Evolutionary conservation across 2,797 vertebrate species (phyloP).

Genomic region (Alca torda): DNA sequence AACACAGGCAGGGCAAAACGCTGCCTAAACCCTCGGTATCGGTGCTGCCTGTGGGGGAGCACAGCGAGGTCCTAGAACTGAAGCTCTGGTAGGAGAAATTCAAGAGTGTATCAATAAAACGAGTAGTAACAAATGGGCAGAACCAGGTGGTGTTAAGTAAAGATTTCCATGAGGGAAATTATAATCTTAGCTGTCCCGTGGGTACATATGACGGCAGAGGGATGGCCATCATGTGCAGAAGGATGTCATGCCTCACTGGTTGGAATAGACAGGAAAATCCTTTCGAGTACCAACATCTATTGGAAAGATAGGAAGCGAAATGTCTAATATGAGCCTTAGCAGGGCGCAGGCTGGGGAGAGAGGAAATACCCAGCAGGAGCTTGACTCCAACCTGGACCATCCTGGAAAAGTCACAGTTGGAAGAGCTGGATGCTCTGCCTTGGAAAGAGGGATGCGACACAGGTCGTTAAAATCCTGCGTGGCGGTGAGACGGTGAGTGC

Average conservation of each 20-base stretch:
- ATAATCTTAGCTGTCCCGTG: neutral
- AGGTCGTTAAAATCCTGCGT: neutral
- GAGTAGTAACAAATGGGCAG: neutral
- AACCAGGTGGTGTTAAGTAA: neutral
- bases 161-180: neutral
- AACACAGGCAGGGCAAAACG: rapidly evolving
- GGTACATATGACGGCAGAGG: neutral
- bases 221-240: neutral
- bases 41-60: rapidly evolving
- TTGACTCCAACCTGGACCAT: neutral
- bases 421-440: neutral
- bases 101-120: neutral
- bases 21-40: rapidly evolving
- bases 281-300: neutral
- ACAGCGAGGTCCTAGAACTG: neutral
- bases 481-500: neutral
- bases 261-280: neutral
- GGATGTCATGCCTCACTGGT: neutral
- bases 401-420: neutral
- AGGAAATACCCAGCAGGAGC: neutral
- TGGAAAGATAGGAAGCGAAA: neutral
- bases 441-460: neutral
- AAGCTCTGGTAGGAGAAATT: neutral
- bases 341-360: neutral
- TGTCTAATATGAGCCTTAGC: neutral